Conservation (phyloP, 35 echinoderm and acorn worm genomes). For the Lytechinus variegatus region DNA sequence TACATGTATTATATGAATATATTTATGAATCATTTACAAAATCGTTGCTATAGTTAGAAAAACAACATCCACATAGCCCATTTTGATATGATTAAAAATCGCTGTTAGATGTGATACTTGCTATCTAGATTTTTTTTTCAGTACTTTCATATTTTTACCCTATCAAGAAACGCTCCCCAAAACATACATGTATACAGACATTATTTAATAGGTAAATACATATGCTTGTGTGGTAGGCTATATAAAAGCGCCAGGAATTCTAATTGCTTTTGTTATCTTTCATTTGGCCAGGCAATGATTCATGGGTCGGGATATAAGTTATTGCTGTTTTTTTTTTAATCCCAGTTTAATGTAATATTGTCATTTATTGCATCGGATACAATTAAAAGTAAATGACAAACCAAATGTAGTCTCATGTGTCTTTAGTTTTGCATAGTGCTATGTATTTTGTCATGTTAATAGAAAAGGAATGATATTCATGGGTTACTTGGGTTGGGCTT, state of each 20-base stretch:
- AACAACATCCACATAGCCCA: neutral
- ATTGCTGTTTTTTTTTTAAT: neutral
- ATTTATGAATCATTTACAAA: constrained; percentile 15
- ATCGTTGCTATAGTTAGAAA: neutral
- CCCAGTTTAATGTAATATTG: neutral
- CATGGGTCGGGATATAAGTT: neutral
- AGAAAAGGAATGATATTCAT: no score
- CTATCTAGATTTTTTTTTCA: neutral
- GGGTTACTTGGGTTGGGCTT: no score
- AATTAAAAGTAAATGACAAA: constrained; percentile 21
- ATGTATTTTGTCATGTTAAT: no score
- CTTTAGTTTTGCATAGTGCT: no score
- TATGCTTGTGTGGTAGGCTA: neutral
- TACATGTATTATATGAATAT: neutral
- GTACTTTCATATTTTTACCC: neutral
- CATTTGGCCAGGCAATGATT: neutral
- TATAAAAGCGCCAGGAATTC: neutral
- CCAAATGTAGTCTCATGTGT: neutral
- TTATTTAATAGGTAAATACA: neutral
- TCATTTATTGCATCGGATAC: constrained; percentile 12
- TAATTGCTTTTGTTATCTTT: neutral
- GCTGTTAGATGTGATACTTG: neutral
- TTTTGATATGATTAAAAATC: neutral
- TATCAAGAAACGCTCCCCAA: neutral
- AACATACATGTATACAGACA: neutral